Percentiles rank a stretch among this genome's conserved stretches.
These are phyloP conservation scores for Thera obeliscata DNA, from an alignment of 2,888 invertebrate species.

Conservation along the genomic window DNA sequence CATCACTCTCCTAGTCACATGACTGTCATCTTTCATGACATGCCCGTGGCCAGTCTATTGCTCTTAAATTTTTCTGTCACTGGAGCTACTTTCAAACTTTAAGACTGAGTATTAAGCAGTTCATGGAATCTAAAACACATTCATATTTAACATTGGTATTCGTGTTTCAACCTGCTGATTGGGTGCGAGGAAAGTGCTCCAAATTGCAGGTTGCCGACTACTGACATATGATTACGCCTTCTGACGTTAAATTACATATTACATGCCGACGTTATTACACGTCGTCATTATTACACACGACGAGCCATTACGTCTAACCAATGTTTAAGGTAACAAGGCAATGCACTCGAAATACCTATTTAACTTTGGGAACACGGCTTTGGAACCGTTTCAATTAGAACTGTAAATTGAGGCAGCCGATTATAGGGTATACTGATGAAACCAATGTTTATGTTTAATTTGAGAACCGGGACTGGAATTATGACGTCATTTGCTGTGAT, in stretches of 20 bases:
- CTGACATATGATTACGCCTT: constrained; percentile 40
- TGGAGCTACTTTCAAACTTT: no score
- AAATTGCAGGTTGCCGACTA: constrained; percentile 53
- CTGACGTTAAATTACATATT: constrained; percentile 20
- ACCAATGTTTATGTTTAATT: constrained; percentile 3
- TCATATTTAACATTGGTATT: constrained; percentile 24
- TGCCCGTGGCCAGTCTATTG: no score
- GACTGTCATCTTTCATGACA: no score
- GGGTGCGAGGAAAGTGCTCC: constrained; percentile 59
- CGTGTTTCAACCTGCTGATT: constrained; percentile 48
- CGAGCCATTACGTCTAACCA: constrained; percentile 34
- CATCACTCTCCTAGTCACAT: no score
- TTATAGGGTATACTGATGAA: not conserved
- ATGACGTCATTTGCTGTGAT: not conserved
- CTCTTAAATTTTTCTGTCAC: no score
- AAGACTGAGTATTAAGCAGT: no score
- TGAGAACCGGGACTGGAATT: not conserved
- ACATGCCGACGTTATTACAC: constrained; percentile 22
- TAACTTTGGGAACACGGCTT: constrained; percentile 35
- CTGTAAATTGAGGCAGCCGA: not conserved
- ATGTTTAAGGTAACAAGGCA: constrained; percentile 43
- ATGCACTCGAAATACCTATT: constrained; percentile 39
- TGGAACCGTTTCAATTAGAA: constrained; percentile 27
- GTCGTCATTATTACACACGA: constrained; percentile 9
- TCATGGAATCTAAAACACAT: no score